Evolutionary conservation across 2,888 invertebrate species (phyloP), one percentile per base, ranked within the genome.

Genomic region (Drosophila paramelanica): DNA sequence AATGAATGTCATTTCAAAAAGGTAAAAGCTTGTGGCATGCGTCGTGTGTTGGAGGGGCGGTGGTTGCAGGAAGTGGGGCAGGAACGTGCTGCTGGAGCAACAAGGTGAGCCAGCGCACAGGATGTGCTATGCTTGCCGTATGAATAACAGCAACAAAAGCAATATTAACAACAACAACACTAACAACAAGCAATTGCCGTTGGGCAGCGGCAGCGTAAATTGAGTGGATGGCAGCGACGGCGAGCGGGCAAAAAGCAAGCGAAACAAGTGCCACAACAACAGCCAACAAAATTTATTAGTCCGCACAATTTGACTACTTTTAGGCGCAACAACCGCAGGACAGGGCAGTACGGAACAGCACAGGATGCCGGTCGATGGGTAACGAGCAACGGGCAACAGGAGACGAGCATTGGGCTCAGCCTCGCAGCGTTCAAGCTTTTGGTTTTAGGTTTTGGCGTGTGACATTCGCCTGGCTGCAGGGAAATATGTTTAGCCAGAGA

Each of bases 1-100:
- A 83, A 83, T 83, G 83, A 83, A 83, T 83, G 83, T 83, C 83
- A 83, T 83, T 89, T 89, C 89, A 89, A 89, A 83, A 83, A 89
- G 89, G 83, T 89, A 88, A 88, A 88, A 88, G 79, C 81, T 69
- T 88, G 87, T 76, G 83, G 80, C 78, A 79, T 65, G 75, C 59
- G 77, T 57, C 39, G 46, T 57, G 42, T 60, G 31, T 51, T 36
- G 13, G 13, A 0, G 25, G 47, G 14, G 41, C 25, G 23, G 27
- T 10, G 53, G 13, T 10, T 17, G 36, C 36, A 52, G 38, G 55
- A 8, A 14, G 23, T 7, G 52, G 38, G 56, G 49, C 49, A 65
- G 14, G 58, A 62, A 74, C 76, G 74, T 75, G 79, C 75, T 65
- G 59, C 56, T 53, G 57, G 61, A 79, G 82, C 69, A 85, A 83